These are phyloP conservation scores for Semnornis frantzii DNA, from an alignment of 2,113 vertebrate genomes.

Conservation along the genomic window DNA sequence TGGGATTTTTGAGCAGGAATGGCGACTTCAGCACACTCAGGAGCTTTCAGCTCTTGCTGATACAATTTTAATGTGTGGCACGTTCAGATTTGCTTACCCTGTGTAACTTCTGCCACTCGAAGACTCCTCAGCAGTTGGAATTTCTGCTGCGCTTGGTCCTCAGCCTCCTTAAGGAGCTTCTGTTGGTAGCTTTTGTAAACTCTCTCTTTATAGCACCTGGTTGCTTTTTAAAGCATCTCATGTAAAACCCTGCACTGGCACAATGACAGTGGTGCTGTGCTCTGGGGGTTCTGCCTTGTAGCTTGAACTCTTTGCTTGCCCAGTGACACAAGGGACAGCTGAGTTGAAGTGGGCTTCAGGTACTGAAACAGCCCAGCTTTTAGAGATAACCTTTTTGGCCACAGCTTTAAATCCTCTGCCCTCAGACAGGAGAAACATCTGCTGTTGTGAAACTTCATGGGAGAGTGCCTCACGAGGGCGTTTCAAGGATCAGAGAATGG, in stretches of 20 bases:
- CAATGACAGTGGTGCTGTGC: background rate
- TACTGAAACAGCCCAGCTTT: fast-evolving
- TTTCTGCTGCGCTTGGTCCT: background rate
- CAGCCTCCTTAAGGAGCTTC: background rate
- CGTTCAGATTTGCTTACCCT: fast-evolving
- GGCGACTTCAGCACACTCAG: background rate
- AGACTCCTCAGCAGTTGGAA: fast-evolving
- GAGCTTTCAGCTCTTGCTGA: fast-evolving
- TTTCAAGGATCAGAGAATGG: background rate
- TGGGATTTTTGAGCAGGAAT: background rate
- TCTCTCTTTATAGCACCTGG: fast-evolving
- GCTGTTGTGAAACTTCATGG: background rate
- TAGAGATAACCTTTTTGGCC: background rate
- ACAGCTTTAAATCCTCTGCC: background rate
- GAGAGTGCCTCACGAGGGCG: fast-evolving
- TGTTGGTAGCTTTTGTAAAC: fast-evolving
- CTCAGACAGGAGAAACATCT: background rate
- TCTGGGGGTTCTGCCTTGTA: background rate
- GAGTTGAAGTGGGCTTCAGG: background rate
- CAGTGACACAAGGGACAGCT: fast-evolving
- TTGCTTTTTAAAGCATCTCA: fast-evolving
- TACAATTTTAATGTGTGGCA: fast-evolving
- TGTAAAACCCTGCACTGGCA: background rate
- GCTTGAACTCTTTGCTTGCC: background rate
- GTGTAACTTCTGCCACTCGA: background rate